Evolutionary conservation across 2,888 invertebrate species (phyloP).

Genomic region (Athrips mouffetella): DNA sequence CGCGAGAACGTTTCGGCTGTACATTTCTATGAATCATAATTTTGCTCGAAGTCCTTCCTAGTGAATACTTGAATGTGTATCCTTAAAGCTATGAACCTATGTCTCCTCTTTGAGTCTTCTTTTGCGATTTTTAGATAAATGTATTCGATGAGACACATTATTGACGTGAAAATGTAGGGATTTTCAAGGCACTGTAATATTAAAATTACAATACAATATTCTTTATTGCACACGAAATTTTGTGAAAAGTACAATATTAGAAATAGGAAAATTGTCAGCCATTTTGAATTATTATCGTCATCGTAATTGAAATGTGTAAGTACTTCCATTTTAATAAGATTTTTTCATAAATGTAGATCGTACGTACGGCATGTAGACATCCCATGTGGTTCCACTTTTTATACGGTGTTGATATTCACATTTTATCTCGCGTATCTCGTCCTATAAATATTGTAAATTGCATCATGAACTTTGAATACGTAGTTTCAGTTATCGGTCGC

Average conservation of each 20-base stretch:
- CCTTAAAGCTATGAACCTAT: slow-evolving; percentile 49
- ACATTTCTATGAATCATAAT: slow-evolving; percentile 30
- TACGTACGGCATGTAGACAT: slow-evolving; percentile 59
- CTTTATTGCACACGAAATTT: too few relatives aligned
- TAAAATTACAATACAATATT: slow-evolving; percentile 36
- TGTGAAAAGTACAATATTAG: slow-evolving; percentile 35
- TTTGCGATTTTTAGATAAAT: slow-evolving; percentile 62
- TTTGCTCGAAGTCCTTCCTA: not conserved
- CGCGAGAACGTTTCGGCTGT: slow-evolving; percentile 51
- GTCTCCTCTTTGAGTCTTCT: slow-evolving; percentile 58
- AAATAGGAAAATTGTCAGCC: slow-evolving; percentile 61
- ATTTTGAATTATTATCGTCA: slow-evolving; percentile 72
- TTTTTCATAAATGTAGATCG: slow-evolving; percentile 66
- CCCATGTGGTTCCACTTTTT: slow-evolving; percentile 57
- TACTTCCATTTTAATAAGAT: slow-evolving; percentile 76
- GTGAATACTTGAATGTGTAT: slow-evolving; percentile 29
- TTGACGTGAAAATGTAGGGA: slow-evolving; percentile 47
- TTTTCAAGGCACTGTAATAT: slow-evolving; percentile 62
- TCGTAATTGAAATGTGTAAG: slow-evolving; percentile 62
- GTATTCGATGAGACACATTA: slow-evolving; percentile 47
- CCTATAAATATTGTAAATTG: slow-evolving; percentile 33
- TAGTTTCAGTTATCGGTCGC: slow-evolving; percentile 32
- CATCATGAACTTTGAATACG: slow-evolving; percentile 25
- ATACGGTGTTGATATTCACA: slow-evolving; percentile 60
- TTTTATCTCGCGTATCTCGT: slow-evolving; percentile 41